Evolutionary conservation across 1,140 invertebrate species (phyloP), one percentile per base, ranked within the genome.

Genomic region (Apis florea): DNA sequence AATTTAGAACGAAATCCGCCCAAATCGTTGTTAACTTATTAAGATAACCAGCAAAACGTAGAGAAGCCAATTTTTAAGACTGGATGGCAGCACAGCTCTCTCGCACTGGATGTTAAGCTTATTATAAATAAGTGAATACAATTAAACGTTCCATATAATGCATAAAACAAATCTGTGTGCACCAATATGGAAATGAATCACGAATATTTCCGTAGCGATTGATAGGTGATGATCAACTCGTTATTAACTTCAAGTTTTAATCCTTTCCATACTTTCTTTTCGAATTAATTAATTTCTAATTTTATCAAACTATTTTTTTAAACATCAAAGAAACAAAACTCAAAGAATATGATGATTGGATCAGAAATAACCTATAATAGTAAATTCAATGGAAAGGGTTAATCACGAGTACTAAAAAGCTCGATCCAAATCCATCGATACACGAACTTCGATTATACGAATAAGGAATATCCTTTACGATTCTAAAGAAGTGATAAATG

Each of bases 1-100:
- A 24, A 75, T 68, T 67, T 81, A 58, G 24, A 81, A 75, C 53
- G 51, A 77, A 82, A 82, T 82, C 80, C 80, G 80, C 80, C 80
- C 80, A 82, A 69, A 74, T 53, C 40, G 63, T 67, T 68, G 63
- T 82, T 76, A 76, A 63, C 24, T 53, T 24, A 64, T 67, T 67
- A 68, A 58, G 54, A 51, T 74, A 47, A 63, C 64, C 72, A 56
- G 71, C 66, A 61, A 58, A 64, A 47, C 40, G 66, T 82, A 77
- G 66, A n/a, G 64, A 26, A 51, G 74, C 12, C 54, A 77, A 77
- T 49, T 68, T 67, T 54, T 49, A 77, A 77, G 74, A 77, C 74
- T 76, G 79, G 73, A 59, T 54, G 78, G 61, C 61, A 56, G 51
- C 53, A 74, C 78, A 73, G 70, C 69, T 74, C 63, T 75, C 54